These are phyloP conservation scores for Avahi laniger DNA, from an alignment of 2,797 vertebrate genomes.

Conservation along the genomic window DNA sequence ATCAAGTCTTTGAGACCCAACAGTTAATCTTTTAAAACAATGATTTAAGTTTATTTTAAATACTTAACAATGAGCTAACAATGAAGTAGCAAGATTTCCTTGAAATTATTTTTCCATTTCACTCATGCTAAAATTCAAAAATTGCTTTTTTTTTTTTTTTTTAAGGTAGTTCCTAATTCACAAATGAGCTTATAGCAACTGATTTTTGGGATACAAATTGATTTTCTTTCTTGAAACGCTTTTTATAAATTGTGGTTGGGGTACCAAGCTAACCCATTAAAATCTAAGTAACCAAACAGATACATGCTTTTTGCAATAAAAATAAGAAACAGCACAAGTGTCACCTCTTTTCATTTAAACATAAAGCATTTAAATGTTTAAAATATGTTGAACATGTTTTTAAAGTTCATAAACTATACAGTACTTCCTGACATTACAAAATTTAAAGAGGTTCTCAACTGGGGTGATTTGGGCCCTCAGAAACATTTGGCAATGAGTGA, in stretches of 20 bases:
- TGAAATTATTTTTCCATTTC: neutral
- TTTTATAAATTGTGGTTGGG: neutral
- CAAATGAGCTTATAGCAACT: neutral
- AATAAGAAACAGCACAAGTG: neutral
- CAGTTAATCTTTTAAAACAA: neutral
- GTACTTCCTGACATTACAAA: neutral
- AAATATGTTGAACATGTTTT: neutral
- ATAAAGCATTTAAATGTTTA: neutral
- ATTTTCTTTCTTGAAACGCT: neutral
- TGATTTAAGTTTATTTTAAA: neutral
- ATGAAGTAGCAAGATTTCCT: neutral
- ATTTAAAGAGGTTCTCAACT: neutral
- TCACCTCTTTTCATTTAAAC: neutral
- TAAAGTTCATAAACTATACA: neutral
- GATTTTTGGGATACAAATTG: neutral
- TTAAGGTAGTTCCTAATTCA: slow-evolving; percentile 15
- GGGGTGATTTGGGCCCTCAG: neutral
- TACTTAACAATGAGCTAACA: neutral
- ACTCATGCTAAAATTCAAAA: slow-evolving; percentile 15
- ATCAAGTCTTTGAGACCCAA: neutral
- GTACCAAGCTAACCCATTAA: neutral
- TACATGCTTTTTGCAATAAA: neutral
- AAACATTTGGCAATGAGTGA: neutral
- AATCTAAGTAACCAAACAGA: neutral
- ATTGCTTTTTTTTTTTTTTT: neutral